Evolutionary conservation across 2,797 vertebrate genomes (phyloP), one percentile per base, ranked within the genome.

Genomic region (Malacoraja senta): DNA sequence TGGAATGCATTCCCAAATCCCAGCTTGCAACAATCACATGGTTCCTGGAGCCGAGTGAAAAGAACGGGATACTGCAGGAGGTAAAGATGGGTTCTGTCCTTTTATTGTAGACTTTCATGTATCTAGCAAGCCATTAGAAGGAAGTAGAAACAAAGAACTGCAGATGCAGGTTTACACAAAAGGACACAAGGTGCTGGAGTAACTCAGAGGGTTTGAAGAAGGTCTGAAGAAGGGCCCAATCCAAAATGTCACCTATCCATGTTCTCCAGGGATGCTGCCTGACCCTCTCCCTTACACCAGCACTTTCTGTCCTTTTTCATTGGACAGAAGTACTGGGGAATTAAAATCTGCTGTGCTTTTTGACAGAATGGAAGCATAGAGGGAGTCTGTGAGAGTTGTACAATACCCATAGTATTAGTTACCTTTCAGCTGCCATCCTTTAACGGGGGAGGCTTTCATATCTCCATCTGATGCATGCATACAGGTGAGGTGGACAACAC

Each of bases 1-100:
- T 97, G 94, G 97, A 97, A 94, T 97, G 97, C 94, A 94, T 97
- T 35, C 97, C 97, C 53, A 96, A 97, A 93, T 97, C 97, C 93
- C 96, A 96, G 93, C 97, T 97, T 15, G 97, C 97, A 79, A 96
- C 95, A 1, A 95, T 97, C 44, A 97, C 96, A 93, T 97, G 97
- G 97, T 96, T 96, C 95, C 97, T 96, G 94, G 96, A 97, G 94
- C 96, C 95, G 0, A 96, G 95, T 93, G 96, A 97, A 94, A 97
- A 97, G 95, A 97, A 96, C 76, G 96, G 96, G 21, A 96, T 96
- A 91, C 96, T 96, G 24, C 96, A 96, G 93, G 96, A 97, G 96
- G 97, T 97, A 81, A 78, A 63, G 12, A 10, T 32, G 63, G 7
- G 15, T 19, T 88, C 35, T 88, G 9, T 88, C n/a, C 15, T 19